Base-by-base conservation (phyloP, 2,888 invertebrate species). In the Trachelus iudaicus region DNA sequence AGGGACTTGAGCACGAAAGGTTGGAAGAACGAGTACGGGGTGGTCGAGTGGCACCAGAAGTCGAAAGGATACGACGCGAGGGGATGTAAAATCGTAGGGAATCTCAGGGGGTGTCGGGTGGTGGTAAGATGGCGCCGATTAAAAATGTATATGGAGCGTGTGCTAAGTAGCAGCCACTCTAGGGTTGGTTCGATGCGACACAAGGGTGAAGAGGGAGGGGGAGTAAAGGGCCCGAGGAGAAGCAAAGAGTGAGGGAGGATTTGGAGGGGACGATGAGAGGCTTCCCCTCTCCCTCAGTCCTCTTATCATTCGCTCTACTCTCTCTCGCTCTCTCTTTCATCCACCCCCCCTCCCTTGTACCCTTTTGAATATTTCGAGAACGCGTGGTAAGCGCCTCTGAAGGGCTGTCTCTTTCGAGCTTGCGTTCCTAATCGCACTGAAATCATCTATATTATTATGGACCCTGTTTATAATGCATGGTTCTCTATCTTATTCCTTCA, bases 341-440 rank as follows among this genome's bases (percentile, higher is more conserved):
- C 37, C 69, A 75, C n/a, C 71, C 35, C 71, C 73, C 34, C 31
- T 23, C 75, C 34, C 40, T 75, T 73, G 40, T 71, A 13, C 56
- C 6, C 30, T 80, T 81, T 75, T 83, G 84, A 86, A 86, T 86
- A 86, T 85, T 85, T 83, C 80, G 81, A 83, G 85, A 87, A 87
- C 85, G 88, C 88, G 82, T 85, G 85, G 88, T 88, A 89, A 89
- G 89, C 88, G 86, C 84, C 86, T 88, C 88, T 89, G 83, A 86
- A 89, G 88, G 80, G 85, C 84, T 86, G 83, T 85, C 85, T 83
- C 85, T 86, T 82, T 80, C 81, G 83, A 85, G 86, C 86, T 85
- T 85, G 85, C 86, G 85, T 87, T 87, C 86, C 86, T 89, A 88
- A 88, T 89, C 88, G 87, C 85, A 84, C 85, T 80, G 83, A 79